These are phyloP conservation scores for Polylopha cassiicola DNA, from an alignment of 2,888 invertebrate genomes.

Conservation along the genomic window DNA sequence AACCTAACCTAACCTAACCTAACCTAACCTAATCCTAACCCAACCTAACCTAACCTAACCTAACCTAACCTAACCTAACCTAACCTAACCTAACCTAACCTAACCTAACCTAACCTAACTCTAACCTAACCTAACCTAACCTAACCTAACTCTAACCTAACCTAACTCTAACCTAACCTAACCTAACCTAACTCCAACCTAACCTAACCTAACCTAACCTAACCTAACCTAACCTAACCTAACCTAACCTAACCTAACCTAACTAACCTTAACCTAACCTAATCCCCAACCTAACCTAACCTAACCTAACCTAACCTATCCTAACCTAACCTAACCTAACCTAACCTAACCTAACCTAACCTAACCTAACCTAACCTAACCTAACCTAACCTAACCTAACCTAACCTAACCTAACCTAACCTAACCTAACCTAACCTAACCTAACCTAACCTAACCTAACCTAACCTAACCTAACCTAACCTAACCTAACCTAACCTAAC, in stretches of 20 bases:
- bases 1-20: slow-evolving; percentile 24
- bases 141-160: slow-evolving; percentile 26
- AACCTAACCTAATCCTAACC: slow-evolving; percentile 23
- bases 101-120: slow-evolving; percentile 25
- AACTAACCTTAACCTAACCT: slow-evolving; percentile 27
- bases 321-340: slow-evolving; percentile 28
- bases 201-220: slow-evolving; percentile 26
- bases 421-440: slow-evolving; percentile 9
- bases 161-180: slow-evolving; percentile 27
- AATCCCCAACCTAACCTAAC: slow-evolving; percentile 9
- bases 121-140: slow-evolving; percentile 26
- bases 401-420: slow-evolving; percentile 3
- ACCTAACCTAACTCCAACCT: slow-evolving; percentile 26
- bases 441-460: background rate
- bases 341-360: slow-evolving; percentile 24
- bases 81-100: slow-evolving; percentile 23
- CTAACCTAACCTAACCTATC: slow-evolving; percentile 28
- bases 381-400: slow-evolving; percentile 15
- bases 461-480: background rate
- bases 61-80: slow-evolving; percentile 24
- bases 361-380: slow-evolving; percentile 23
- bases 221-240: slow-evolving; percentile 25
- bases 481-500: slow-evolving; percentile 4
- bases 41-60: slow-evolving; percentile 24
- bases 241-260: slow-evolving; percentile 25